Percentiles rank a stretch among this genome's conserved stretches.
These are phyloP conservation scores for Agrilus mali DNA, from an alignment of 2,888 invertebrate species.

Conservation along the genomic window DNA sequence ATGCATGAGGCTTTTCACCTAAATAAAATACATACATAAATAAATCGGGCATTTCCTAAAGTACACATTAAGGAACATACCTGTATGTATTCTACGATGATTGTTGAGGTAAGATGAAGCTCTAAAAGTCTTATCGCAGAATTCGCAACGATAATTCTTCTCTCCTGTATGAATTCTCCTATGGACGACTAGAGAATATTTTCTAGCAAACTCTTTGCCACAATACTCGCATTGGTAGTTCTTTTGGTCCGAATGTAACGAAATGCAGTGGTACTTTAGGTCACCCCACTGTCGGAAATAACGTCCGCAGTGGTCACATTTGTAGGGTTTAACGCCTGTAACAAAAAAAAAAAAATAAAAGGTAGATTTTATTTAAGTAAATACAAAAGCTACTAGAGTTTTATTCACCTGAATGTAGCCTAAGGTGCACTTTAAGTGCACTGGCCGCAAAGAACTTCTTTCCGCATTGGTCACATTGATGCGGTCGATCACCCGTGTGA, in stretches of 20 bases:
- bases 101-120: constrained; percentile 76
- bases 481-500: constrained; percentile 64
- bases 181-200: constrained; percentile 77
- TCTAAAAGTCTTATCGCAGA: constrained; percentile 70
- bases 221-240: constrained; percentile 82
- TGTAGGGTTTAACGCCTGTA: constrained; percentile 66
- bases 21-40: constrained; percentile 13
- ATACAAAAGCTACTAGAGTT: not conserved
- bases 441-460: constrained; percentile 74
- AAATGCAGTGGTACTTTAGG: constrained; percentile 73
- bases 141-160: constrained; percentile 75
- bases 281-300: constrained; percentile 83
- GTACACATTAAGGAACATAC: constrained; percentile 26
- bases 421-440: constrained; percentile 70
- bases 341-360: constrained; percentile 1
- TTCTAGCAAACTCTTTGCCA: constrained; percentile 76
- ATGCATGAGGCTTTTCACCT: constrained; percentile 69
- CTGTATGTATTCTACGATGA: constrained; percentile 77
- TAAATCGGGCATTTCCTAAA: no score
- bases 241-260: constrained; percentile 69
- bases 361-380: not conserved
- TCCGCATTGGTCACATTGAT: constrained; percentile 66
- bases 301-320: constrained; percentile 65
- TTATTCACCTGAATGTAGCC: constrained; percentile 50
- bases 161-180: constrained; percentile 79